Base-by-base conservation (phyloP, 37 sponge, comb jelly and placozoan species). In the Spongilla lacustris region DNA sequence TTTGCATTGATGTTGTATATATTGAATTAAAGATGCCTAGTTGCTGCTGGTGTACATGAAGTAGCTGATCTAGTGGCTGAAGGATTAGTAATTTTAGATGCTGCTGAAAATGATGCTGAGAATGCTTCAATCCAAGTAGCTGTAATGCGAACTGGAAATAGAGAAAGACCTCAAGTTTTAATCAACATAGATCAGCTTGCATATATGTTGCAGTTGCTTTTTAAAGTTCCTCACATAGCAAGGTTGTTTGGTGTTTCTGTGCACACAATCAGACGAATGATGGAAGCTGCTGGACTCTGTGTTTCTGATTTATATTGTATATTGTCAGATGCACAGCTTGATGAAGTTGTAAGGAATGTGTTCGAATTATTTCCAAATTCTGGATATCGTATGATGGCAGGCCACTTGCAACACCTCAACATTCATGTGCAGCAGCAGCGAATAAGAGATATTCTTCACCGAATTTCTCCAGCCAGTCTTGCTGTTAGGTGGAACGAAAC, bases 371-470 rank as follows among this genome's bases (percentile, higher is more conserved):
- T 69, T 69, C 71, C 71, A 25, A 69, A 69, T 28, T 29, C 28
- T 69, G 71, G 71, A 29, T 69, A 69, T 69, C 71, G 71, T 29
- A 25, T 69, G 71, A 69, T 69, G 71, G 71, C 26, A 29, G 71
- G 71, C 28, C 28, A 29, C 28, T 69, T 69, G 28, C 71, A 28
- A 25, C 71, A 69, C 8, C 71, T 25, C 26, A 28, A 28, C 71
- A 69, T 69, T 25, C 71, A 28, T 69, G 71, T 69, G 28, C 71
- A 69, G 28, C 71, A 69, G 71, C 28, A 28, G 26, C 71, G 71
- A 69, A 69, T 69, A 69, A 69, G 71, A 28, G 71, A 69, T 41
- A 41, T 3, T 41, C 41, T 41, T 41, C 41, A 41, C 41, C 41
- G 41, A 41, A 41, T 41, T 41, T 41, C 41, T 41, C 41, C 41